Conservation (phyloP, 1,140 invertebrate genomes). For the Papilio polyxenes region DNA sequence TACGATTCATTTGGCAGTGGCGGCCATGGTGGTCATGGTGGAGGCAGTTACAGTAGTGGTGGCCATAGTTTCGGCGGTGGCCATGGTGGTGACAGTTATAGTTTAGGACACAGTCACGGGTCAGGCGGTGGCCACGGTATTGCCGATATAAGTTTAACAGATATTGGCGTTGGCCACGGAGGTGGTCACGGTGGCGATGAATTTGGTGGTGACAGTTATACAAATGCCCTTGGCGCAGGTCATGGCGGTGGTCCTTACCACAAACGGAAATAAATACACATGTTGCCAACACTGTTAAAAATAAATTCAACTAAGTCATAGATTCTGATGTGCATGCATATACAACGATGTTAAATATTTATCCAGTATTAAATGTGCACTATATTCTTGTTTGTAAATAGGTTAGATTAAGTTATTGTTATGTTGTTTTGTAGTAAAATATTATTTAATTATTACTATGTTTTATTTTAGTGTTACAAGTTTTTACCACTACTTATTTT, state of each 20-base stretch:
- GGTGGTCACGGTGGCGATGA: constrained; percentile 39
- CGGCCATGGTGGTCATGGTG: constrained; percentile 46
- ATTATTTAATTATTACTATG: constrained; percentile 49
- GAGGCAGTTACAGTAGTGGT: constrained; percentile 46
- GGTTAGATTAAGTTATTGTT: constrained; percentile 74
- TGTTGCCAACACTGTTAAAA: constrained; percentile 39
- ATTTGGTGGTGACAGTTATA: constrained; percentile 46
- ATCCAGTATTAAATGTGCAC: constrained; percentile 57
- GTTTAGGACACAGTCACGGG: constrained; percentile 42
- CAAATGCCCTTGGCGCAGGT: constrained; percentile 43
- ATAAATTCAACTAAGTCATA: constrained; percentile 71
- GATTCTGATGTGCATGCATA: constrained; percentile 49
- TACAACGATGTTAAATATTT: constrained; percentile 37
- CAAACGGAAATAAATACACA: constrained; percentile 59
- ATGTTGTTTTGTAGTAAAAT: constrained; percentile 56
- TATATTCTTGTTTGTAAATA: constrained; percentile 64
- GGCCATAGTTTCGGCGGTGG: constrained; percentile 43
- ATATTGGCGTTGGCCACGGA: constrained; percentile 44
- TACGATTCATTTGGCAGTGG: constrained; percentile 33
- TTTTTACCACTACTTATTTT: neutral
- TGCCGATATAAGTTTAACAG: constrained; percentile 38
- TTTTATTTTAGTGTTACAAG: constrained; percentile 37
- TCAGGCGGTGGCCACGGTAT: constrained; percentile 44
- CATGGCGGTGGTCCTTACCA: constrained; percentile 75
- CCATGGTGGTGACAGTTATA: constrained; percentile 40